Percentiles rank a stretch among this genome's conserved stretches.
Conservation (phyloP, 2,888 invertebrate genomes). For the Catocala sponsa region DNA sequence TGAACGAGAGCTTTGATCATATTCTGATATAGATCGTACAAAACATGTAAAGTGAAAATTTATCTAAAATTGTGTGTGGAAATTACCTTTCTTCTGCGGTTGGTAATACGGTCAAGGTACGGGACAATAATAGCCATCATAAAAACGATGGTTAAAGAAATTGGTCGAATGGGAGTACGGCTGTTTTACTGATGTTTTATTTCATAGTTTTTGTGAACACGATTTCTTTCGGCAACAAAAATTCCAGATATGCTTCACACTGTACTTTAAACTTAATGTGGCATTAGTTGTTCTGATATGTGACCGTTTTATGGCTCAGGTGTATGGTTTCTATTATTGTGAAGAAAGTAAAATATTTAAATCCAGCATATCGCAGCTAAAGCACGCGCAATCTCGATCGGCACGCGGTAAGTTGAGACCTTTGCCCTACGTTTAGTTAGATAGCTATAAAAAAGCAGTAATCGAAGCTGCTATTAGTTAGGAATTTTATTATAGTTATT, state of each 20-base stretch:
- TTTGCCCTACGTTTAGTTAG: slow-evolving; percentile 52
- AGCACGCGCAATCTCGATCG: slow-evolving; percentile 63
- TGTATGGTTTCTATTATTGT: slow-evolving; percentile 40
- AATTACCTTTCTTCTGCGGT: neutral
- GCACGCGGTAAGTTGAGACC: slow-evolving; percentile 55
- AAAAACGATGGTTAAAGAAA: no score
- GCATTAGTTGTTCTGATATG: slow-evolving; percentile 17
- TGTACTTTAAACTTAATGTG: slow-evolving; percentile 9
- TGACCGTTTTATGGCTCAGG: slow-evolving; percentile 30
- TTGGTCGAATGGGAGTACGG: no score
- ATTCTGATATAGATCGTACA: no score
- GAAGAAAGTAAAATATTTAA: slow-evolving; percentile 57
- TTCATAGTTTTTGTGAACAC: neutral
- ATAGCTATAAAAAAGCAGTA: slow-evolving; percentile 29
- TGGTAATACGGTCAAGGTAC: no score
- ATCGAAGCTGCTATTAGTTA: slow-evolving; percentile 5
- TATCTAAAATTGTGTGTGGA: no score
- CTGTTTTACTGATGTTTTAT: no score
- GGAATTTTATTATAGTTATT: slow-evolving; percentile 1
- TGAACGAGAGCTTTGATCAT: no score
- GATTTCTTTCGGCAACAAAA: neutral
- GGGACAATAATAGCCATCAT: no score
- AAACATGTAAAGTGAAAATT: no score
- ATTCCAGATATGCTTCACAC: neutral
- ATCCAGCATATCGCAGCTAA: slow-evolving; percentile 61